phyloP scores from a whole-genome alignment of 2,888 invertebrate genomes.

The Apodemia zela region DNA sequence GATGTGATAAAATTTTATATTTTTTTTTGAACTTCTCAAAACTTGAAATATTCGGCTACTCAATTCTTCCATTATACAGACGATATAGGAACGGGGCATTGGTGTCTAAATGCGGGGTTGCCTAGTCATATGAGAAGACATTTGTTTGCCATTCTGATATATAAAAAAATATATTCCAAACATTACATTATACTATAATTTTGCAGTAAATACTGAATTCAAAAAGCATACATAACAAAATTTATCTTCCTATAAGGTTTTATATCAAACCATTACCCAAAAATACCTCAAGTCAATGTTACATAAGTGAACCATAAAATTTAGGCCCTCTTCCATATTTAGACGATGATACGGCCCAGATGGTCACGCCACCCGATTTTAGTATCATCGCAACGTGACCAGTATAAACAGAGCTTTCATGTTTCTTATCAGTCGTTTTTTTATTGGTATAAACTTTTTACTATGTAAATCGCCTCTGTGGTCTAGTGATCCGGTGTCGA shows the following conservation, averaged over 20 bases:
- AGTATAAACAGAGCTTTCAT: conserved; percentile 49
- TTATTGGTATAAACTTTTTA: neutral
- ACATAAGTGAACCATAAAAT: conserved; percentile 63
- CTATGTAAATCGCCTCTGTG: too few relatives aligned
- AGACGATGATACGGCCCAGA: conserved; percentile 73
- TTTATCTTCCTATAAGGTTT: conserved; percentile 4
- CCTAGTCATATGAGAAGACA: too few relatives aligned
- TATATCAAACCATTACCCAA: conserved; percentile 30
- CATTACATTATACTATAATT: neutral
- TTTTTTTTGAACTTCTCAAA: too few relatives aligned
- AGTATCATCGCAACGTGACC: conserved; percentile 68
- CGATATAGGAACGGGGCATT: too few relatives aligned
- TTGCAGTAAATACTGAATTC: neutral
- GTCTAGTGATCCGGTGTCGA: too few relatives aligned
- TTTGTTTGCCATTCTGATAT: too few relatives aligned
- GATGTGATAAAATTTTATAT: too few relatives aligned
- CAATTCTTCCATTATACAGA: too few relatives aligned
- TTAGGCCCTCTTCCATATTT: conserved; percentile 68
- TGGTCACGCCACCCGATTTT: conserved; percentile 74
- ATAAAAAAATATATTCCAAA: neutral
- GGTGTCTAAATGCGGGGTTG: too few relatives aligned
- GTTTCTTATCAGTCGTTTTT: conserved; percentile 32
- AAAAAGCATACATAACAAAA: neutral
- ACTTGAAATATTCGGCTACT: too few relatives aligned
- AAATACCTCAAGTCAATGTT: conserved; percentile 40